Conservation (phyloP, 2,113 vertebrate species). For the Pituophis catenifer region DNA sequence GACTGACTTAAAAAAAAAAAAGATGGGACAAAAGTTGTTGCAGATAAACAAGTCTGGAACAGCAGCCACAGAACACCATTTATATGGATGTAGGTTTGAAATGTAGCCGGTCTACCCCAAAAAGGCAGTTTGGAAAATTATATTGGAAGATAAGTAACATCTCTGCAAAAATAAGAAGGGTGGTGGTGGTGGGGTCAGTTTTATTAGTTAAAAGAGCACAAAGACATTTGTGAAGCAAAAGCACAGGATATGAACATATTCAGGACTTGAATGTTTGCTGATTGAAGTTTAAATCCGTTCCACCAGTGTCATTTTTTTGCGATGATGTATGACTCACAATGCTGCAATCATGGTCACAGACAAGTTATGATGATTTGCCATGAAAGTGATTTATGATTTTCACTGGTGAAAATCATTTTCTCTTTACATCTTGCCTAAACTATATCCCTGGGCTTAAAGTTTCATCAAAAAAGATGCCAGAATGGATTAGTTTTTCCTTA, state of each 20-base stretch:
- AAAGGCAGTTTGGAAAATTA: background rate
- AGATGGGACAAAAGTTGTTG: background rate
- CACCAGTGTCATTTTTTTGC: constrained; percentile 46
- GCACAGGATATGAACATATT: background rate
- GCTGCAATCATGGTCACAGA: constrained; percentile 43
- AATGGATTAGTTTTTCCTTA: background rate
- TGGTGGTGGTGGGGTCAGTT: background rate
- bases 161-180: background rate
- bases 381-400: constrained; percentile 57
- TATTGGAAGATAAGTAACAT: background rate
- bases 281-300: constrained; percentile 36
- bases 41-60: background rate
- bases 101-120: background rate
- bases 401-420: constrained; percentile 39
- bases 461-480: constrained; percentile 7
- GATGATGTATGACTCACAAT: constrained; percentile 46
- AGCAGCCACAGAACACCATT: background rate
- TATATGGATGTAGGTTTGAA: background rate
- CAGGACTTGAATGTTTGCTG: constrained; percentile 30
- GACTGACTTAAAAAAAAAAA: background rate
- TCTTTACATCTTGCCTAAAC: constrained; percentile 29
- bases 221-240: constrained; percentile 30
- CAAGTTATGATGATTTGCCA: constrained; percentile 47
- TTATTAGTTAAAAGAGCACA: constrained; percentile 37
- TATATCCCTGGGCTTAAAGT: constrained; percentile 5